Conservation (phyloP, 2,888 invertebrate genomes). For the Agrochola lota region DNA sequence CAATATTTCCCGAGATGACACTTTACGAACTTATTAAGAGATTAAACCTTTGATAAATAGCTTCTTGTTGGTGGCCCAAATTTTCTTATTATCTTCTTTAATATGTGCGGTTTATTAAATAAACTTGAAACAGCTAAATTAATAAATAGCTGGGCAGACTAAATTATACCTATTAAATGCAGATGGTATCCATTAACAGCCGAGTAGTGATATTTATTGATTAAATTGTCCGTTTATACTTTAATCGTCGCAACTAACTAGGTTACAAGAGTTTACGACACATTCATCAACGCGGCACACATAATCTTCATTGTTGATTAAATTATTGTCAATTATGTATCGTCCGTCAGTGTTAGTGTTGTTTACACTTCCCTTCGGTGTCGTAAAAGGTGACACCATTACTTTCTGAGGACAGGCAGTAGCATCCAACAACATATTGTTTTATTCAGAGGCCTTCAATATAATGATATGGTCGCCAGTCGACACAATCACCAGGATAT, state of each 20-base stretch:
- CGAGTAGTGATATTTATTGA: conserved; percentile 33
- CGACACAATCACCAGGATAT: conserved; percentile 25
- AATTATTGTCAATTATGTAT: conserved; percentile 62
- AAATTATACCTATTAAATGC: conserved; percentile 42
- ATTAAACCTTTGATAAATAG: conserved; percentile 58
- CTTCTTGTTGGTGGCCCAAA: conserved; percentile 29
- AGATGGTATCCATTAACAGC: conserved; percentile 45
- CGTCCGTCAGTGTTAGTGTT: conserved; percentile 37
- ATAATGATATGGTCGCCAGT: conserved; percentile 19
- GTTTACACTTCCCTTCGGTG: conserved; percentile 42
- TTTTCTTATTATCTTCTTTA: conserved; percentile 40
- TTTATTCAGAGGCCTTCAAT: conserved; percentile 19
- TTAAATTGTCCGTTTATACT: conserved; percentile 41
- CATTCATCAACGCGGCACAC: conserved; percentile 36
- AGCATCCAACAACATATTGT: conserved; percentile 31
- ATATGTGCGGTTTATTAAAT: conserved; percentile 51
- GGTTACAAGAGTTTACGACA: conserved; percentile 51
- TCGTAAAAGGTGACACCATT: conserved; percentile 50
- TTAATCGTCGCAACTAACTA: conserved; percentile 26
- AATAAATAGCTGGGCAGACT: conserved; percentile 27
- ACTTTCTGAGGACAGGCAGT: not conserved
- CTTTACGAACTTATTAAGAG: conserved; percentile 48
- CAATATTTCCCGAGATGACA: conserved; percentile 54
- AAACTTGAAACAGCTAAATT: conserved; percentile 34
- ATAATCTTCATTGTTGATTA: conserved; percentile 50